Percentiles rank a stretch among this genome's conserved stretches.
Evolutionary conservation across 1,140 invertebrate species (phyloP).

Genomic region (Drosophila ohnishii): DNA sequence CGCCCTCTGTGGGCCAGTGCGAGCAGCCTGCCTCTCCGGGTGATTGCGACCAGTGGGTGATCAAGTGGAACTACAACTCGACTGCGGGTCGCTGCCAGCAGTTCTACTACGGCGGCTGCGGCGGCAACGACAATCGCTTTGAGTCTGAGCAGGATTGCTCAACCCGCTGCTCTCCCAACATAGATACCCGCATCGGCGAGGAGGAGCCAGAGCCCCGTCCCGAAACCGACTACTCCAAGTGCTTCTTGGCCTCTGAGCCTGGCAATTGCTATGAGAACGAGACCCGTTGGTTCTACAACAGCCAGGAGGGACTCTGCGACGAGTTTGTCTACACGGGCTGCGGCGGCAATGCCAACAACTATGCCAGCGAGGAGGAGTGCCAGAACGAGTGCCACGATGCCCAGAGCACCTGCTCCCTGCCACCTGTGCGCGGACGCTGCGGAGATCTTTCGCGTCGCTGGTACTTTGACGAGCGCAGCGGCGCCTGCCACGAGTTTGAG

Average conservation of each 20-base stretch:
- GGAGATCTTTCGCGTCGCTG: constrained; percentile 86
- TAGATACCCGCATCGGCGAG: constrained; percentile 38
- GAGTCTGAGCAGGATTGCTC: constrained; percentile 88
- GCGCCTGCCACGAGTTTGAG: constrained; percentile 88
- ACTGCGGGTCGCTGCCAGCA: constrained; percentile 87
- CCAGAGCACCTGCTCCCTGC: constrained; percentile 89
- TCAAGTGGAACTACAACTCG: constrained; percentile 93
- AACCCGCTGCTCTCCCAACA: constrained; percentile 86
- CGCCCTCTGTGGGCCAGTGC: constrained; percentile 84
- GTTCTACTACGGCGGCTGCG: constrained; percentile 93
- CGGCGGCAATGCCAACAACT: constrained; percentile 94
- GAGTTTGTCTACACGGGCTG: constrained; percentile 93
- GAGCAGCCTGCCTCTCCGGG: constrained; percentile 89
- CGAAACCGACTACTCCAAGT: constrained; percentile 80
- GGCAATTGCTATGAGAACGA: constrained; percentile 87
- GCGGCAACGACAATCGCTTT: constrained; percentile 93
- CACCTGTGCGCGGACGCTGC: constrained; percentile 86
- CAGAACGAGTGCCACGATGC: constrained; percentile 88
- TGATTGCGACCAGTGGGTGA: constrained; percentile 90
- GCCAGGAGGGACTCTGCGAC: constrained; percentile 89
- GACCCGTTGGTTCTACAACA: constrained; percentile 91
- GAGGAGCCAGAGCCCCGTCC: constrained; percentile 29
- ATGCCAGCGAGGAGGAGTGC: constrained; percentile 90
- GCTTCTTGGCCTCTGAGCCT: constrained; percentile 87
- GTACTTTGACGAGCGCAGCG: constrained; percentile 88